A percentile compares a stretch with the other conserved stretches of the same genome.
Conservation (phyloP, 2,797 vertebrate genomes). For the Caiman crocodilus region DNA sequence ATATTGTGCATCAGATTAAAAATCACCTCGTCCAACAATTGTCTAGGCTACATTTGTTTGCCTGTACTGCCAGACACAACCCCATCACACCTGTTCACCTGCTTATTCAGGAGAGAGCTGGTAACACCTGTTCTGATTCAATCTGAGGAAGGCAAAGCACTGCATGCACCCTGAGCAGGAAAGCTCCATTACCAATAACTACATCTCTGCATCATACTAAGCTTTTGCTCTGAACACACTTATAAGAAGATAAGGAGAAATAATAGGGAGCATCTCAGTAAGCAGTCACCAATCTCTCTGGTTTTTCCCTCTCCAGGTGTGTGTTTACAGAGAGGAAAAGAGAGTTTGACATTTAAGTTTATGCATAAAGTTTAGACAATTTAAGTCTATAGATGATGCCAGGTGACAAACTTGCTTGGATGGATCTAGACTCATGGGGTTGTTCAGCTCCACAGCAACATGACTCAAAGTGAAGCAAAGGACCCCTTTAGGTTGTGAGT, state of each 20-base stretch:
- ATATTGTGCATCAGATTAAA: constrained; percentile 40
- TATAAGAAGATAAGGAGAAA: constrained; percentile 62
- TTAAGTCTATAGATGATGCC: background rate
- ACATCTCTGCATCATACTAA: constrained; percentile 39
- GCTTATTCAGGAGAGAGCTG: constrained; percentile 46
- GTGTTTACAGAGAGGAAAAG: background rate
- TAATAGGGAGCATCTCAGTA: constrained; percentile 48
- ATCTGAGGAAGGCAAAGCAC: constrained; percentile 64
- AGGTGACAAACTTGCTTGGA: constrained; percentile 9
- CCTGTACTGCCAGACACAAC: constrained; percentile 48
- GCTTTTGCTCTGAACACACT: constrained; percentile 62
- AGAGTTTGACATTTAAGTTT: background rate
- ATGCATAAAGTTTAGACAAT: background rate
- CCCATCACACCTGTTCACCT: constrained; percentile 65
- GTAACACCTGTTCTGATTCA: constrained; percentile 70
- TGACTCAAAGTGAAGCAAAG: background rate
- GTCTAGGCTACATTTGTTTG: constrained; percentile 41
- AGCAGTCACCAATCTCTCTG: constrained; percentile 31
- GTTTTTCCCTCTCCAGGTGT: constrained; percentile 16
- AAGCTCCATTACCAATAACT: constrained; percentile 53
- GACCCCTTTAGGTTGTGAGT: background rate
- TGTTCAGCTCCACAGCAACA: background rate
- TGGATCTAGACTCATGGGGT: background rate
- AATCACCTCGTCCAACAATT: constrained; percentile 24
- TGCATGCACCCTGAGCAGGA: constrained; percentile 31